Percentiles rank a stretch among this genome's conserved stretches.
phyloP scores from a whole-genome alignment of 2,888 invertebrate genomes.

The Pammene fasciana region DNA sequence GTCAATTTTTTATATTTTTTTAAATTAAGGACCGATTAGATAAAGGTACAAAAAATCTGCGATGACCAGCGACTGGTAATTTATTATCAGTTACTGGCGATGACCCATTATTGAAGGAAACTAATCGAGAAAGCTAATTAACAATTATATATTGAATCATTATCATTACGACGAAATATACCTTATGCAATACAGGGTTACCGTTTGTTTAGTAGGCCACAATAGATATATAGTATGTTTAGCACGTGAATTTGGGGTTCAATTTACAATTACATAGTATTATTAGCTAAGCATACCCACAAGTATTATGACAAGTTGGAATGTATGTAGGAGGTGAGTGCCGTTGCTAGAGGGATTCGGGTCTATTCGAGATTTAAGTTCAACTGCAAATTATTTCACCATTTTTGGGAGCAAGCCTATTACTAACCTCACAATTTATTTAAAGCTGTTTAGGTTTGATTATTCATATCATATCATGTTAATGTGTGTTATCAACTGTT shows the following conservation, averaged over 20 bases:
- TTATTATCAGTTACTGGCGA: too few species aligned
- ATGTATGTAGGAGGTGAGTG: background rate
- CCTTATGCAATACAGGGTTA: conserved; percentile 8
- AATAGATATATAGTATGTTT: conserved; percentile 1
- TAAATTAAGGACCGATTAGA: too few species aligned
- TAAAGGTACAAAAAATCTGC: too few species aligned
- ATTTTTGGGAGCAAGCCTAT: too few species aligned
- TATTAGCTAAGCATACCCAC: background rate
- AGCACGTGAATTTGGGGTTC: conserved; percentile 16
- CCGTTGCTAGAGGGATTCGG: background rate
- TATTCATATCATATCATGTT: too few species aligned
- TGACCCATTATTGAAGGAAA: background rate
- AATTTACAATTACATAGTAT: background rate
- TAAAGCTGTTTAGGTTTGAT: too few species aligned
- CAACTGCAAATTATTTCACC: background rate
- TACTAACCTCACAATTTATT: too few species aligned
- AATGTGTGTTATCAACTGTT: too few species aligned
- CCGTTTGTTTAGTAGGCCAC: conserved; percentile 13
- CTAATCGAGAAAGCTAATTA: background rate
- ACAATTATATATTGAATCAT: background rate
- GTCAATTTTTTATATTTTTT: too few species aligned
- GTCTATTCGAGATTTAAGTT: background rate
- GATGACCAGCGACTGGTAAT: too few species aligned
- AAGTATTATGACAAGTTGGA: background rate
- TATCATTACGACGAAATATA: background rate